These are phyloP conservation scores for Anoplius nigerrimus DNA, from an alignment of 2,888 invertebrate species.

Conservation along the genomic window DNA sequence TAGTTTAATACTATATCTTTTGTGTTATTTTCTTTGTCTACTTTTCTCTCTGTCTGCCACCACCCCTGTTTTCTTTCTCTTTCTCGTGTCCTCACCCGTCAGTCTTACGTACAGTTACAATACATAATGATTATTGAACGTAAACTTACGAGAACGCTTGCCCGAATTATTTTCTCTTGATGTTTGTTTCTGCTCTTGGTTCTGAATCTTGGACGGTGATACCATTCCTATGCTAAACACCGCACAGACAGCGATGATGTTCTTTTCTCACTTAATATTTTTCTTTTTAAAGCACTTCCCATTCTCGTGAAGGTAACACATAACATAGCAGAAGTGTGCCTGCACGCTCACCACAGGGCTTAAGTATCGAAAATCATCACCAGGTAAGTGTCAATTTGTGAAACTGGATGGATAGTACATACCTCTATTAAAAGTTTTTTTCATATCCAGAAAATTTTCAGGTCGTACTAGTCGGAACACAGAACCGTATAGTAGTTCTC, in stretches of 20 bases:
- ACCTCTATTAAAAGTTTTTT: too few species aligned
- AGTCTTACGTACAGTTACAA: too few species aligned
- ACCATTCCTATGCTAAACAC: slow-evolving; percentile 73
- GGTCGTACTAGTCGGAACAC: too few species aligned
- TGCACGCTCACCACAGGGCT: slow-evolving; percentile 17
- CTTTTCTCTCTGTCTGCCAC: background rate
- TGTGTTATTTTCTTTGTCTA: too few species aligned
- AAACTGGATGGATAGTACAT: too few species aligned
- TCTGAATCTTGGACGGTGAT: slow-evolving; percentile 73
- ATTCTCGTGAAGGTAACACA: slow-evolving; percentile 52
- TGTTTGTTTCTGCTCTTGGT: slow-evolving; percentile 64
- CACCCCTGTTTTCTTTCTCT: background rate
- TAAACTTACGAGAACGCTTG: slow-evolving; percentile 55
- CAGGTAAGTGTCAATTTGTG: background rate
- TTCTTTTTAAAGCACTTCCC: slow-evolving; percentile 61
- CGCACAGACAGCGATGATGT: slow-evolving; percentile 56
- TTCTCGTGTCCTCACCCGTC: too few species aligned
- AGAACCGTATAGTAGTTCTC: too few species aligned
- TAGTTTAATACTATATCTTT: too few species aligned
- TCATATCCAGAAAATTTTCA: too few species aligned
- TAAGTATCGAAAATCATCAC: background rate
- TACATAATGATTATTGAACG: too few species aligned
- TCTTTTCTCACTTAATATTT: slow-evolving; percentile 51
- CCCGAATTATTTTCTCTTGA: slow-evolving; percentile 49
- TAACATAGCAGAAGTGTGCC: slow-evolving; percentile 28